A percentile compares a stretch with the other conserved stretches of the same genome.
Evolutionary conservation across 2,797 vertebrate genomes (phyloP).

Genomic region (Dendrocincla tyrannina): DNA sequence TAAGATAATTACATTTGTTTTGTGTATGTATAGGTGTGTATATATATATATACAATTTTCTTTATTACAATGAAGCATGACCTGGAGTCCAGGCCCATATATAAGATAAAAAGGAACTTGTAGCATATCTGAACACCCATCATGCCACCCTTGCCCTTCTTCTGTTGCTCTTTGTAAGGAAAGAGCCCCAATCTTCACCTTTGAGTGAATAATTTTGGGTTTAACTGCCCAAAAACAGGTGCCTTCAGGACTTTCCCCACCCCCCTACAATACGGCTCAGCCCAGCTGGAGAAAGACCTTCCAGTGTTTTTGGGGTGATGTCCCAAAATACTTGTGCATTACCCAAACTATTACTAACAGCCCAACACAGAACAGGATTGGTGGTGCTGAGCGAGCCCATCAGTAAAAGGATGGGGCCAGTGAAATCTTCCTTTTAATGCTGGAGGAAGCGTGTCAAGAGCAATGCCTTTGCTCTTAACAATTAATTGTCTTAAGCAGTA

Average conservation of each 20-base stretch:
- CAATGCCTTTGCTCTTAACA: background rate
- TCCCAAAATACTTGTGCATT: background rate
- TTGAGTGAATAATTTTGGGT: background rate
- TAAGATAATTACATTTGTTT: background rate
- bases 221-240: background rate
- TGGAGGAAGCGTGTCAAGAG: background rate
- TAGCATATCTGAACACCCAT: background rate
- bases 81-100: background rate
- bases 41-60: background rate
- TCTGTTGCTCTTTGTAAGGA: background rate
- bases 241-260: background rate
- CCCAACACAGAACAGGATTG: rapidly evolving
- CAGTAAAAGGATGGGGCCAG: background rate
- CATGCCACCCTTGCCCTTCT: background rate
- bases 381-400: background rate
- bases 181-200: background rate
- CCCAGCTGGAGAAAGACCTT: background rate
- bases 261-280: rapidly evolving
- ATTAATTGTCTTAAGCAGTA: background rate
- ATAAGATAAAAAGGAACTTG: background rate
- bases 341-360: background rate
- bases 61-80: background rate
- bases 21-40: rapidly evolving
- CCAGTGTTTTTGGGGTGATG: rapidly evolving
- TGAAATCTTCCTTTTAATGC: background rate